A percentile compares a stretch with the other conserved stretches of the same genome.
Evolutionary conservation across 1,140 invertebrate genomes (phyloP).

Genomic region (Zaprionus davidi): DNA sequence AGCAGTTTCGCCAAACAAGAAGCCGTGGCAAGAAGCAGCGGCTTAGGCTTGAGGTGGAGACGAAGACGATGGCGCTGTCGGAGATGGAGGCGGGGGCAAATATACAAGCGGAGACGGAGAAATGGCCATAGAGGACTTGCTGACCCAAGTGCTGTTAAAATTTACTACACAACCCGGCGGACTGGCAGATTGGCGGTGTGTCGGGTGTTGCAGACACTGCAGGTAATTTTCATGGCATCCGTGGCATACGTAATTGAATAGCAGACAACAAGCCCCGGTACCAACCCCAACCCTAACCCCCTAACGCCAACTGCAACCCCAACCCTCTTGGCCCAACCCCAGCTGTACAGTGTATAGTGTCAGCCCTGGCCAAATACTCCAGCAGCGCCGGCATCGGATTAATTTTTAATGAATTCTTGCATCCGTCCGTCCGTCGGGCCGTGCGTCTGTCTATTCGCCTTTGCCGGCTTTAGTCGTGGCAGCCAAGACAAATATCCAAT

Average conservation of each 20-base stretch:
- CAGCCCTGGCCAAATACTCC: slow-evolving; percentile 30
- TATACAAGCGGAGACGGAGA: background rate
- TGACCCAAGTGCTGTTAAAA: slow-evolving; percentile 74
- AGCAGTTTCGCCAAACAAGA: slow-evolving; percentile 44
- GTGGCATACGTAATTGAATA: slow-evolving; percentile 81
- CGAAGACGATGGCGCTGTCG: background rate
- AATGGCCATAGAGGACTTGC: slow-evolving; percentile 48
- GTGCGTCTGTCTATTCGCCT: slow-evolving; percentile 20
- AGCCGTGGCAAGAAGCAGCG: background rate
- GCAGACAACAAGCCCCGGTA: slow-evolving; percentile 61
- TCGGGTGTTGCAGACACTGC: slow-evolving; percentile 50
- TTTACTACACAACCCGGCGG: slow-evolving; percentile 55
- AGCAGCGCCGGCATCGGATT: slow-evolving; percentile 69
- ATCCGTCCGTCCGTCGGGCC: background rate
- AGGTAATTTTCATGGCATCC: slow-evolving; percentile 80
- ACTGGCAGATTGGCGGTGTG: slow-evolving; percentile 16
- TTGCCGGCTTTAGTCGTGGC: slow-evolving; percentile 72
- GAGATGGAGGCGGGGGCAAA: slow-evolving; percentile 2
- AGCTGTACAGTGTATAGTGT: background rate
- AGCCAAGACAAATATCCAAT: slow-evolving; percentile 77
- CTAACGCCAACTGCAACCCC: background rate
- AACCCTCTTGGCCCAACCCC: background rate
- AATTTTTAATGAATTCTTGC: slow-evolving; percentile 79
- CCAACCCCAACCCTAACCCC: background rate
- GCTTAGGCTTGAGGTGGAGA: background rate